Conservation (phyloP, 2,797 vertebrate genomes). For the Octomys mimax region DNA sequence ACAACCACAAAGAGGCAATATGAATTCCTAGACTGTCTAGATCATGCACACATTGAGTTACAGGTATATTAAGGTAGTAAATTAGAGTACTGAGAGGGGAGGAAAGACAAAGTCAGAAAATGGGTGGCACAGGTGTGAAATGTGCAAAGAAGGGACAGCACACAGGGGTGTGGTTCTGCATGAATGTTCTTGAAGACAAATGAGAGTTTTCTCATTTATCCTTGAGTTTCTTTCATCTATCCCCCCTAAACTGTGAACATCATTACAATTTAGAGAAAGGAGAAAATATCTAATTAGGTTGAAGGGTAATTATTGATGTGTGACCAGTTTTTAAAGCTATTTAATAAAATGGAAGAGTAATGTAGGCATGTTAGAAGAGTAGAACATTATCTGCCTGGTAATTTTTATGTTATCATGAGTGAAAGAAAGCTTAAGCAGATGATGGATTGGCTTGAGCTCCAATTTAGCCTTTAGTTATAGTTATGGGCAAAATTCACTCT, state of each 20-base stretch:
- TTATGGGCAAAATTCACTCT: constrained; percentile 16
- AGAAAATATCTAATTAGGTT: background rate
- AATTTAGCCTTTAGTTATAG: constrained; percentile 49
- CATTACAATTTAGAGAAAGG: constrained; percentile 36
- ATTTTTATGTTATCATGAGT: constrained; percentile 69
- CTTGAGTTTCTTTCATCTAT: background rate
- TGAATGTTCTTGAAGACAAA: background rate
- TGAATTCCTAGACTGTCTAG: background rate
- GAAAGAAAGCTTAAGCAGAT: constrained; percentile 32
- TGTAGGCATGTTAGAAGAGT: background rate
- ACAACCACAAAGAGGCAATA: background rate
- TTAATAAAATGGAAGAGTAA: constrained; percentile 43
- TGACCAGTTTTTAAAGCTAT: constrained; percentile 39
- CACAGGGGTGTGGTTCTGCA: fast-evolving
- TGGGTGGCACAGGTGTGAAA: background rate
- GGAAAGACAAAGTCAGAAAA: background rate
- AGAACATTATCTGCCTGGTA: constrained; percentile 46
- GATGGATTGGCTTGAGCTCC: constrained; percentile 34
- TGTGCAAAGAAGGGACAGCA: background rate
- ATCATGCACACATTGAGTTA: background rate
- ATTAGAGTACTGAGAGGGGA: background rate
- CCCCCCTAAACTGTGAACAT: background rate
- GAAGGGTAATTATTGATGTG: constrained; percentile 1
- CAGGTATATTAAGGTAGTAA: background rate
- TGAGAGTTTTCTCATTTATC: background rate